phyloP scores from a whole-genome alignment of 1,140 invertebrate species.

The Tetragonula clypearis region DNA sequence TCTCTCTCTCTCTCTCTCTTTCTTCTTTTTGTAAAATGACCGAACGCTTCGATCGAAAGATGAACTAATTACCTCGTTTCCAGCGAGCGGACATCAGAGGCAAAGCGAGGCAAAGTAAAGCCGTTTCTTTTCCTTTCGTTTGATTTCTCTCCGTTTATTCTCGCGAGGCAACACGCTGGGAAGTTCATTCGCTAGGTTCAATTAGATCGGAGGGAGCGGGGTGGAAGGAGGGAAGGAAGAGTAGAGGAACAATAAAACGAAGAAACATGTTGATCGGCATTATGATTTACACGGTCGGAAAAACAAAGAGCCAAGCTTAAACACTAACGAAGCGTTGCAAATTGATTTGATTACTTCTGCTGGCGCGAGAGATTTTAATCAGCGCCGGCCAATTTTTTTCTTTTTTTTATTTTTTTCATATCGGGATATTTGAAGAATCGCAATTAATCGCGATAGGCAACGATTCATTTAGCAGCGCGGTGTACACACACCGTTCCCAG shows the following conservation, averaged over 20 bases:
- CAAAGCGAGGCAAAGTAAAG: not conserved
- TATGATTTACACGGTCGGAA: slow-evolving; percentile 10
- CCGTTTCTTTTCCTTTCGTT: not conserved
- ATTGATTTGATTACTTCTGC: slow-evolving; percentile 42
- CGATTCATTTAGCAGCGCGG: slow-evolving; percentile 35
- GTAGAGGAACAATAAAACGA: too few relatives aligned
- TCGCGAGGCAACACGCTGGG: too few relatives aligned
- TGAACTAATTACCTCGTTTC: slow-evolving; percentile 4
- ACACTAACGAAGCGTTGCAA: slow-evolving; percentile 37
- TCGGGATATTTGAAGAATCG: slow-evolving; percentile 39
- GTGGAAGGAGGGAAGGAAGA: too few relatives aligned
- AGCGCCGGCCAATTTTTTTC: slow-evolving; percentile 30
- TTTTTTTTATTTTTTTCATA: slow-evolving; percentile 13
- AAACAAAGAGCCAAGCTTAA: slow-evolving; percentile 23
- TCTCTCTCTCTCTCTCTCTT: not conserved
- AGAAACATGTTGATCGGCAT: slow-evolving; percentile 7
- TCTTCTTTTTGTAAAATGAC: slow-evolving; percentile 34
- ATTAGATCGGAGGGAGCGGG: not conserved
- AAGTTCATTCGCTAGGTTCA: not conserved
- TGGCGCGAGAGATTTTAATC: slow-evolving; percentile 40
- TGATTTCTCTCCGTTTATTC: not conserved
- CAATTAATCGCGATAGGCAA: slow-evolving; percentile 47
- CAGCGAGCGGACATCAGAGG: not conserved
- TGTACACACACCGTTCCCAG: not conserved
- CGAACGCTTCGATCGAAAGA: not conserved